phyloP scores from a whole-genome alignment of 2,888 invertebrate genomes.

The Leptarthrus brevirostris region DNA sequence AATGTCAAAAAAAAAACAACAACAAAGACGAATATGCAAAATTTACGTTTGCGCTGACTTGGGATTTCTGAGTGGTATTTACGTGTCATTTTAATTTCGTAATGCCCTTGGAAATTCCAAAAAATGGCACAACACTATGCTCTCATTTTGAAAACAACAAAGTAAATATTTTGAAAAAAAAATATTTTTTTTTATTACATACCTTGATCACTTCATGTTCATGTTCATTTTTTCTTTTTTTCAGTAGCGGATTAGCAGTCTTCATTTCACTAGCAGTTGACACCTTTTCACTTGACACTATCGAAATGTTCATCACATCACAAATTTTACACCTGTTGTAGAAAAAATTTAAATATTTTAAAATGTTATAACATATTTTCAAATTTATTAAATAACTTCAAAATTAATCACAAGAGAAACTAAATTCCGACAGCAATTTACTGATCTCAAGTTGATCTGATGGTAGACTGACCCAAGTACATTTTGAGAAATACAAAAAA shows the following conservation, averaged over 20 bases:
- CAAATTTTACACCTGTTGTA: neutral
- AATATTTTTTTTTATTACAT: no score
- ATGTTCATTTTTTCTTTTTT: slow-evolving; percentile 39
- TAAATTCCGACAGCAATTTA: no score
- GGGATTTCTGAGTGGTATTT: slow-evolving; percentile 61
- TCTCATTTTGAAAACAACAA: neutral
- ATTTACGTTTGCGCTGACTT: slow-evolving; percentile 60
- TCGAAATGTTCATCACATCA: slow-evolving; percentile 11
- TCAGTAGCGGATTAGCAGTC: neutral
- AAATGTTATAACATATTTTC: no score
- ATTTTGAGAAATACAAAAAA: no score
- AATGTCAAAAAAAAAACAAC: slow-evolving; percentile 5
- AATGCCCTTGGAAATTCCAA: slow-evolving; percentile 64
- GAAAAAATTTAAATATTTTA: no score
- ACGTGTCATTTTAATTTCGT: slow-evolving; percentile 56
- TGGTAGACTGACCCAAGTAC: no score
- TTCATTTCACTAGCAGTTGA: neutral
- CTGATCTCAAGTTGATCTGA: no score
- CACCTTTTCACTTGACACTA: neutral
- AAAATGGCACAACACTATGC: slow-evolving; percentile 60
- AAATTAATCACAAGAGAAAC: no score
- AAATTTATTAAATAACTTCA: no score
- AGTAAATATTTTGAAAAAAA: neutral
- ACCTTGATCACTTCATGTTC: slow-evolving; percentile 49
- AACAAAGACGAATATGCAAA: neutral